phyloP scores from a whole-genome alignment of 1,140 invertebrate species.

The Drosophila truncata region DNA sequence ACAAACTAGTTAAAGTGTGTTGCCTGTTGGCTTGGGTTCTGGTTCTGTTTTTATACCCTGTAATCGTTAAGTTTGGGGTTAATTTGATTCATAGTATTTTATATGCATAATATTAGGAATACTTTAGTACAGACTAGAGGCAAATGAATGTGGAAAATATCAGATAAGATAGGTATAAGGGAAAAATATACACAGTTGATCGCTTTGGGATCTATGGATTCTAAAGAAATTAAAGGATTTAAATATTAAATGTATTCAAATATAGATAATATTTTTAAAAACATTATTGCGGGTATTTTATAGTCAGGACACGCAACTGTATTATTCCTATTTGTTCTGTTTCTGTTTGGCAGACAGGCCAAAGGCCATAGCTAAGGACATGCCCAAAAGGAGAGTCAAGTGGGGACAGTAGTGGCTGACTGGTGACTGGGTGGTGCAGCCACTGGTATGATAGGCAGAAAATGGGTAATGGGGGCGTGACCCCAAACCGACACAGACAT shows the following conservation, averaged over 20 bases:
- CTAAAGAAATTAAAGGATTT: neutral
- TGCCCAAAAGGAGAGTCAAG: constrained; percentile 44
- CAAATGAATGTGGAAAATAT: neutral
- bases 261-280: neutral
- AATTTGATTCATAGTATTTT: neutral
- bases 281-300: too few relatives aligned
- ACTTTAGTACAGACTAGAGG: too few relatives aligned
- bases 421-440: constrained; percentile 10
- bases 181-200: too few relatives aligned
- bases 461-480: constrained; percentile 70
- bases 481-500: constrained; percentile 73
- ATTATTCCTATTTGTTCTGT: constrained; percentile 18
- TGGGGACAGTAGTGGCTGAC: constrained; percentile 16
- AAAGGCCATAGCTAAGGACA: constrained; percentile 43
- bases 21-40: constrained; percentile 22
- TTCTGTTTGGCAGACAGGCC: constrained; percentile 61
- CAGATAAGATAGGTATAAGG: neutral
- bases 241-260: neutral
- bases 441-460: constrained; percentile 11
- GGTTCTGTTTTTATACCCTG: neutral
- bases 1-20: constrained; percentile 76
- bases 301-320: neutral
- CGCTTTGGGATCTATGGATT: neutral
- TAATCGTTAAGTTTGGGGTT: neutral
- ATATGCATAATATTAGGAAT: too few relatives aligned